These are phyloP conservation scores for Notoglanidium macrostoma DNA, from an alignment of 2,797 vertebrate genomes.

Conservation along the genomic window DNA sequence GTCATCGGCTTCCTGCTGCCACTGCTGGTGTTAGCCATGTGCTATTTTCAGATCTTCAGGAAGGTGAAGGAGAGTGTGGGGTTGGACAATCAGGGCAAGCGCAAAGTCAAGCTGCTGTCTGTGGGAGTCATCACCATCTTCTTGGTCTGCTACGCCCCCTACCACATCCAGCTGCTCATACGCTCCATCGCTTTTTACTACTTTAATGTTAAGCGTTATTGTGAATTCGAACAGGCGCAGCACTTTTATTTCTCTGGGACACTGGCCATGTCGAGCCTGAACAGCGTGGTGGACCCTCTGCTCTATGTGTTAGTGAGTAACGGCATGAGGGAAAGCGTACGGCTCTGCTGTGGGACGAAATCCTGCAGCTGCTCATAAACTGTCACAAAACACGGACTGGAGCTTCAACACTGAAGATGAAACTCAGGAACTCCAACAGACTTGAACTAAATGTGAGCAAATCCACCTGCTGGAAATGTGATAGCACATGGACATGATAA, in stretches of 20 bases:
- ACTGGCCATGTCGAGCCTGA: slow-evolving; percentile 76
- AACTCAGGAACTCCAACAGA: background rate
- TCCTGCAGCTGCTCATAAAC: background rate
- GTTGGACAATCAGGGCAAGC: slow-evolving; percentile 67
- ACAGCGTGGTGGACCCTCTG: slow-evolving; percentile 78
- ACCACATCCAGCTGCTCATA: slow-evolving; percentile 73
- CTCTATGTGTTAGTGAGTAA: slow-evolving; percentile 78
- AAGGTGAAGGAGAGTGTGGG: slow-evolving; percentile 73
- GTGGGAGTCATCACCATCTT: slow-evolving; percentile 78
- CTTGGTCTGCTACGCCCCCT: slow-evolving; percentile 77
- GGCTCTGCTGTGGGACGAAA: slow-evolving; percentile 53
- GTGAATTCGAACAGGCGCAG: slow-evolving; percentile 67
- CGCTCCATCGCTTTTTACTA: slow-evolving; percentile 69
- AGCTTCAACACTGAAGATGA: background rate
- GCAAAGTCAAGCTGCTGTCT: slow-evolving; percentile 75
- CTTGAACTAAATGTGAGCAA: background rate
- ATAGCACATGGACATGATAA: background rate
- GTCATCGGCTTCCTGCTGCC: slow-evolving; percentile 71
- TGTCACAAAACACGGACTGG: background rate
- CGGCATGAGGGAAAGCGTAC: slow-evolving; percentile 65
- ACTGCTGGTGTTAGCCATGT: slow-evolving; percentile 68
- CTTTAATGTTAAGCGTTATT: slow-evolving; percentile 53
- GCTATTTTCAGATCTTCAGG: slow-evolving; percentile 75
- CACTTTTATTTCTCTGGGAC: slow-evolving; percentile 71
- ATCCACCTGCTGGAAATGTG: background rate